Conservation (phyloP, 1,140 invertebrate species). For the Tetranychus urticae region DNA sequence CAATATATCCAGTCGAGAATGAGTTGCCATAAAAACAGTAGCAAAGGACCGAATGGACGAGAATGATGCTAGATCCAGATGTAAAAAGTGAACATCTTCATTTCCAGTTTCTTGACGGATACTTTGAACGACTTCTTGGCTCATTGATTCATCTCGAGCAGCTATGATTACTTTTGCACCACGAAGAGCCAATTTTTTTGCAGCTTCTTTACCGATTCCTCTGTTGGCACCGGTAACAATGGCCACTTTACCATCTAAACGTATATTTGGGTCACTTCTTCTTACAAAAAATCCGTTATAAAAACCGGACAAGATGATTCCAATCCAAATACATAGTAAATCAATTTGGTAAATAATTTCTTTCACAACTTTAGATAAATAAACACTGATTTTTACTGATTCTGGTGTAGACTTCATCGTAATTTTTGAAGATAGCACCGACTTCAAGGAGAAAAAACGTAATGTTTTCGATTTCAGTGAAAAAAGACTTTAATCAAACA, state of each 20-base stretch:
- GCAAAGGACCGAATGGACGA: neutral
- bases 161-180: conserved; percentile 1
- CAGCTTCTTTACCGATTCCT: conserved; percentile 41
- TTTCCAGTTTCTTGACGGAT: neutral
- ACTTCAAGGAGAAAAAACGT: no score
- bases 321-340: no score
- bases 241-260: conserved; percentile 36
- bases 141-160: conserved; percentile 23
- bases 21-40: neutral
- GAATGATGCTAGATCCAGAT: conserved; percentile 4
- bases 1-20: conserved; percentile 4
- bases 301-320: neutral
- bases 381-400: no score
- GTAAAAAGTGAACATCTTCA: neutral
- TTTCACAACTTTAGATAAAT: no score
- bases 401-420: no score
- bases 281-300: neutral
- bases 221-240: conserved; percentile 62
- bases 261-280: neutral
- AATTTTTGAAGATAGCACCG: no score
- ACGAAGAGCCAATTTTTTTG: neutral
- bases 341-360: no score
- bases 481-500: no score
- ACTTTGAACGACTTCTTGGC: conserved; percentile 37
- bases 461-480: no score